Evolutionary conservation across 2,888 invertebrate species (phyloP), one percentile per base, ranked within the genome.

Genomic region (Podabrus alpinus): DNA sequence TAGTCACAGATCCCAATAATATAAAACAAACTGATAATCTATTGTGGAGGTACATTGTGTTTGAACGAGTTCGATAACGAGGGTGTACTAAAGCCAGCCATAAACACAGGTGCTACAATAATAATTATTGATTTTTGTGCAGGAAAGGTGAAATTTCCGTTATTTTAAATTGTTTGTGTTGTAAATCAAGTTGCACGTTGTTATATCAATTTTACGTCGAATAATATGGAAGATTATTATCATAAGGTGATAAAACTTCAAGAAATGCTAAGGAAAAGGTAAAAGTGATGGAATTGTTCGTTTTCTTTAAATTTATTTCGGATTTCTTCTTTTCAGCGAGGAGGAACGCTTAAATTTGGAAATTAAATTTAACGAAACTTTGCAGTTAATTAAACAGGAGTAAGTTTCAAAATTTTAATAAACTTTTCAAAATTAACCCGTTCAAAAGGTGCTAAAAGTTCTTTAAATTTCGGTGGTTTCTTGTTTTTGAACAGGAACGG

Each of bases 261-360:
- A 75, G 87, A 87, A 73, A 86, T 86, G 76, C 79, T 88, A 29
- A 82, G 86, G 45, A 85, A 84, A 81, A 88, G 88, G 88, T 88
- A 81, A 15, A 70, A 72, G 77, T 75, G 74, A 76, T 78, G 75
- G 73, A 75, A 75, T 76, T 72, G 62, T 17, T 9, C 69, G 70
- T 60, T 71, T 72, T 67, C 15, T 62, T 67, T 59, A 71, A 66
- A 64, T 67, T 13, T n/a, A 59, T 59, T 45, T 61, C 24, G 66
- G 59, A 4, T 13, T 72, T 25, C 17, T 21, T 72, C 62, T 29
- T 61, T 71, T 71, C 78, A 90, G 90, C 81, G 90, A 90, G 83
- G 88, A 89, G 81, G 89, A 89, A 84, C 88, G 90, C 5, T 85
- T 89, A 75, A 87, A 88, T 80, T 83, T 90, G 79, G 90, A 90